These are phyloP conservation scores for Misgurnus mizolepis DNA, from an alignment of 2,113 vertebrate species.

Conservation along the genomic window DNA sequence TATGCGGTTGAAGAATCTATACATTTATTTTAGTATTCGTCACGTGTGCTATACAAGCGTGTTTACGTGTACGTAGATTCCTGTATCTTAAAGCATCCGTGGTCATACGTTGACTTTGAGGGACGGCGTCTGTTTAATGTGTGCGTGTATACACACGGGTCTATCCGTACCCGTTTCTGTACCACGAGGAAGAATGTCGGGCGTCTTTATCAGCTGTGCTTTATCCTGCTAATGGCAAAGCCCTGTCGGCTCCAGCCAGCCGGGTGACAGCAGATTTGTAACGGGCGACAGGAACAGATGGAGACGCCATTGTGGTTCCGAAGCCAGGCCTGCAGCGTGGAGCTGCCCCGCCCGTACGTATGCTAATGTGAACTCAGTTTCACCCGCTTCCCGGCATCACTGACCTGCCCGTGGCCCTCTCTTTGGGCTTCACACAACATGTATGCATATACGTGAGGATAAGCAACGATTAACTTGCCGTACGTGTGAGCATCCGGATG, in stretches of 20 bases:
- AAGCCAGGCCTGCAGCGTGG: constrained; percentile 36
- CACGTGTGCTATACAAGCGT: neutral
- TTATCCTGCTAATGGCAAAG: constrained; percentile 64
- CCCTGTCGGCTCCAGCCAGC: constrained; percentile 78
- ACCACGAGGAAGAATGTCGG: constrained; percentile 49
- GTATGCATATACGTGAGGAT: constrained; percentile 21
- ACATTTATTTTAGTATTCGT: constrained; percentile 15
- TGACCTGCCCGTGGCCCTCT: constrained; percentile 84
- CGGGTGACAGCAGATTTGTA: constrained; percentile 92
- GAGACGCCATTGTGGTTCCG: constrained; percentile 80
- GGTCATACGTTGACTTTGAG: constrained; percentile 16
- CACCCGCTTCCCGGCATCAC: constrained; percentile 82
- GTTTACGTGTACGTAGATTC: neutral
- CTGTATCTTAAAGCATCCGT: neutral
- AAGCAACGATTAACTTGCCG: constrained; percentile 28
- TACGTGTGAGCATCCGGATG: constrained; percentile 21
- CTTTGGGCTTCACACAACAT: constrained; percentile 74
- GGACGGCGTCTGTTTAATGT: constrained; percentile 21
- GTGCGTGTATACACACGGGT: neutral
- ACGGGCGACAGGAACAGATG: constrained; percentile 88
- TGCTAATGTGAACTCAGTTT: constrained; percentile 99
- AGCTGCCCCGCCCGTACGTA: constrained; percentile 77
- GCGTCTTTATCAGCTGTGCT: constrained; percentile 54
- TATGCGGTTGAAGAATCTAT: constrained; percentile 8
- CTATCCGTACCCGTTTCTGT: constrained; percentile 36